phyloP scores from a whole-genome alignment of 92 coral and sea anemone genomes.

The Palythoa heliodiscus region DNA sequence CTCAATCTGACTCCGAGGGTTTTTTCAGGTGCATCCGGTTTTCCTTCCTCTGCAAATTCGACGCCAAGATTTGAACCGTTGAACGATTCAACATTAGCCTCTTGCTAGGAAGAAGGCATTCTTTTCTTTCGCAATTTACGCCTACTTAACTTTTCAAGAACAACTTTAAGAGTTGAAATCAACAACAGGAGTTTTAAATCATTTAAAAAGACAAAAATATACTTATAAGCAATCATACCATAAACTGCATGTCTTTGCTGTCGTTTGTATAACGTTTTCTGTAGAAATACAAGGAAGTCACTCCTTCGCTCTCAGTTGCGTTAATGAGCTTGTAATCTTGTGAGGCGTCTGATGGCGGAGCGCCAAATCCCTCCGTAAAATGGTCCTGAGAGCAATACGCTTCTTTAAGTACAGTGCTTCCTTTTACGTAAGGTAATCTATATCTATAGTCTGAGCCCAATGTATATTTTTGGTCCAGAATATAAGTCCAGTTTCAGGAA shows the following conservation, averaged over 20 bases:
- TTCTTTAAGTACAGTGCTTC: neutral
- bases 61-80: too few species aligned
- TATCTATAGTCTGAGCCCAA: too few species aligned
- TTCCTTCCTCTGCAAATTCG: too few species aligned
- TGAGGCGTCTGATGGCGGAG: conserved; percentile 15
- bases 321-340: conserved; percentile 32
- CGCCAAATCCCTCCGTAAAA: neutral
- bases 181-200: neutral
- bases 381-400: conserved; percentile 3
- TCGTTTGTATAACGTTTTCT: conserved; percentile 35
- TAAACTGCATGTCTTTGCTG: conserved; percentile 38
- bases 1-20: too few species aligned
- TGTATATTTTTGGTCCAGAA: too few species aligned
- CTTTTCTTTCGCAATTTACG: too few species aligned
- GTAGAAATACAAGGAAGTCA: conserved; percentile 33
- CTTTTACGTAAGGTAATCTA: too few species aligned
- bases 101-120: too few species aligned
- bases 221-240: conserved; percentile 1
- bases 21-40: too few species aligned
- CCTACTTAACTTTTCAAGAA: too few species aligned
- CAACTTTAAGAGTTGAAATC: neutral
- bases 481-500: too few species aligned
- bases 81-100: too few species aligned
- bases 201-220: neutral
- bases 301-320: conserved; percentile 29